A percentile compares a stretch with the other conserved stretches of the same genome.
phyloP scores from a whole-genome alignment of 64 coral and sea anemone genomes.

The Pocillopora verrucosa region DNA sequence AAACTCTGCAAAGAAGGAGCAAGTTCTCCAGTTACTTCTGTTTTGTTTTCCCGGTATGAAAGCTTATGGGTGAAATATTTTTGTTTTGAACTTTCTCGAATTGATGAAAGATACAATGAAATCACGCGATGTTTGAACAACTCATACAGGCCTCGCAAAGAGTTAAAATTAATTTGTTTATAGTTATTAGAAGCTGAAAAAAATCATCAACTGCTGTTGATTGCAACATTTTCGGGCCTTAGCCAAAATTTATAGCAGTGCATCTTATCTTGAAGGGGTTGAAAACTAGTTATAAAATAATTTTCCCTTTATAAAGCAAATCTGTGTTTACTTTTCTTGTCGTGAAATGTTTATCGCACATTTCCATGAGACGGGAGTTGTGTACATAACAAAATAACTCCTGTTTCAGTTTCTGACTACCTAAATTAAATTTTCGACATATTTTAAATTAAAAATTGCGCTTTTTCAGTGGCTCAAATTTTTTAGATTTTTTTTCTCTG shows the following conservation, averaged over 20 bases:
- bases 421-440: not conserved
- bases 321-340: not conserved
- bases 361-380: not conserved
- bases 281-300: not conserved
- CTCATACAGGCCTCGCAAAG: not conserved
- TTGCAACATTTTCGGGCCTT: not conserved
- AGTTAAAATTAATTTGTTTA: not conserved
- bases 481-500: not conserved
- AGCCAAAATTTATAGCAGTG: not conserved
- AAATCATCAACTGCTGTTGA: not conserved
- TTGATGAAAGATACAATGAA: not conserved
- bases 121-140: constrained; percentile 10
- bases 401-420: not conserved
- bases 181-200: not conserved
- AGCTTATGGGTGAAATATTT: not conserved
- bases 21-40: not conserved
- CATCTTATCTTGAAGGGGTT: not conserved
- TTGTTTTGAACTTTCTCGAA: not conserved
- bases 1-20: not conserved
- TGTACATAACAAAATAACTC: constrained; percentile 5
- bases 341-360: not conserved
- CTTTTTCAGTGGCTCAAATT: not conserved
- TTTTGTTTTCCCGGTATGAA: not conserved
- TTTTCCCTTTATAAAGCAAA: not conserved
- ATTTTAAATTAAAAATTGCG: not conserved